Base-by-base conservation (phyloP, 2,888 invertebrate genomes). In the Geotrupes spiniger region DNA sequence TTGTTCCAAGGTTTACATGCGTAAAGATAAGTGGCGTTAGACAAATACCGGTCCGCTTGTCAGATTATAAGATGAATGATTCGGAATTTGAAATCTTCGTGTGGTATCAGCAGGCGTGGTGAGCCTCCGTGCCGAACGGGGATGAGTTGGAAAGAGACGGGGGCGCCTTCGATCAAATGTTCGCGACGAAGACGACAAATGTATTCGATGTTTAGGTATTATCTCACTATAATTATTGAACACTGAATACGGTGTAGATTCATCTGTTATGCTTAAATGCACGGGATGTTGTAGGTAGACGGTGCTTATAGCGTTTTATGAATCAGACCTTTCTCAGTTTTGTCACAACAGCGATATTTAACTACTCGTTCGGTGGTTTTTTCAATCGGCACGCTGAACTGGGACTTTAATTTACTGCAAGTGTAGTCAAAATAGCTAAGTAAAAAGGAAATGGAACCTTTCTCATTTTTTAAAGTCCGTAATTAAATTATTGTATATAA, bases 51-150 rank as follows among this genome's bases (percentile, higher is more conserved):
- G 75, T 75, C 75, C 70, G 69, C 64, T 65, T 68, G 76, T 76
- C 77, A 74, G 76, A 75, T 75, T 74, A 73, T 68, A 76, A 76
- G 76, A 77, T 74, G 74, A 76, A 77, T 77, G 75, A 72, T 74
- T 72, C 68, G 63, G 68, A 72, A 70, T 72, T 74, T 60, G 70
- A 67, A 68, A 67, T 71, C 70, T 67, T 47, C 49, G 51, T 52
- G 54, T 65, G 66, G 69, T 57, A 56, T 53, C 56, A 46, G 43
- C 54, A 38, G 54, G 54, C 54, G 54, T 54, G 54, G 51, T 51
- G 44, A 45, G 48, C 46, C 51, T 50, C 51, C 37, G 45, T 53
- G 44, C 16, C n/a, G 46, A 33, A 52, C 44, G 42, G 47, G 50
- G 46, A 40, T 42, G 49, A 12, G 16, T 41, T 15, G 40, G 38